A percentile compares a stretch with the other conserved stretches of the same genome.
phyloP scores from a whole-genome alignment of 1,140 invertebrate genomes.

The Sarcophaga bullata region DNA sequence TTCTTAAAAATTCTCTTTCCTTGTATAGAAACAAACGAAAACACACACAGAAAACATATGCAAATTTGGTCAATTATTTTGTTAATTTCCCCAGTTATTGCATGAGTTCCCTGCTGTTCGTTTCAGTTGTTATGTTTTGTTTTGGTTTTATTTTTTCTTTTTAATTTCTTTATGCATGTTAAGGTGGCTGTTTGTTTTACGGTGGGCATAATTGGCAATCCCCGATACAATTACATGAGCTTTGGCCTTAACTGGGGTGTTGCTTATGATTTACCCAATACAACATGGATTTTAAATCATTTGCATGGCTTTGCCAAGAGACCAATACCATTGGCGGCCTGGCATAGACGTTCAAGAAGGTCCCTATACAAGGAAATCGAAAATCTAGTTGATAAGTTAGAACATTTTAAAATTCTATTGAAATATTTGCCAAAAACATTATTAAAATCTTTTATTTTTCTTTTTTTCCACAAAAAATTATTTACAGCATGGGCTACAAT shows the following conservation, averaged over 20 bases:
- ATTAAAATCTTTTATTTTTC: conserved; percentile 69
- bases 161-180: not conserved
- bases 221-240: conserved; percentile 56
- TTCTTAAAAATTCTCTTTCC: not conserved
- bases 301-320: conserved; percentile 60
- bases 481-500: conserved; percentile 66
- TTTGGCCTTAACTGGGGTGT: conserved; percentile 76
- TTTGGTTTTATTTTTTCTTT: not conserved
- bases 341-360: conserved; percentile 69
- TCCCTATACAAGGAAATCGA: conserved; percentile 71
- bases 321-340: conserved; percentile 67
- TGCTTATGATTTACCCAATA: conserved; percentile 78
- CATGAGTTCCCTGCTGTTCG: not conserved
- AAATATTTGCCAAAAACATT: conserved; percentile 51
- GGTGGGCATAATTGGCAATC: conserved; percentile 63
- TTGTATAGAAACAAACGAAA: not conserved
- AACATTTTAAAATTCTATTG: conserved; percentile 37
- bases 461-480: not conserved
- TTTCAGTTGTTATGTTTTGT: not conserved
- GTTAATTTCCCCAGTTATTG: not conserved
- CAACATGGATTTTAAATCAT: conserved; percentile 71
- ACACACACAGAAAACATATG: not conserved
- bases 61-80: not conserved
- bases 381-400: conserved; percentile 69
- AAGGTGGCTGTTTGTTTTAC: conserved; percentile 63